Evolutionary conservation across 2,797 vertebrate species (phyloP).

Genomic region (Psittacula derbiana): DNA sequence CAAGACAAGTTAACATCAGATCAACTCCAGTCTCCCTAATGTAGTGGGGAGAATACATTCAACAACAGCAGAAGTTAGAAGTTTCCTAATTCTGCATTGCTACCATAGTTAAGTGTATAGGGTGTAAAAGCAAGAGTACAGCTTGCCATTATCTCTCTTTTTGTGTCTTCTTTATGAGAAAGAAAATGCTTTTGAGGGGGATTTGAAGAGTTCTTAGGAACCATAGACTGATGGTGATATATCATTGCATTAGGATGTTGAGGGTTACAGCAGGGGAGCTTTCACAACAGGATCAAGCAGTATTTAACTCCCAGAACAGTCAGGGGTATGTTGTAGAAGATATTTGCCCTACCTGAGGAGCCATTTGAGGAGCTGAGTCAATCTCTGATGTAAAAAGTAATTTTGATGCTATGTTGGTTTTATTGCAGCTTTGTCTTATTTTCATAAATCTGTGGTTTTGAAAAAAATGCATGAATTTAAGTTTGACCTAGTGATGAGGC

Average conservation of each 20-base stretch:
- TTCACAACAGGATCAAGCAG: background rate
- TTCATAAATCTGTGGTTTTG: background rate
- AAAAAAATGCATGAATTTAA: background rate
- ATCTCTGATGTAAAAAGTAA: background rate
- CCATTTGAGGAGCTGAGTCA: background rate
- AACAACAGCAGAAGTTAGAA: background rate
- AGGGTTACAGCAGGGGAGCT: background rate
- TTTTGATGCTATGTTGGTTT: background rate
- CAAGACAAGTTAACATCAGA: background rate
- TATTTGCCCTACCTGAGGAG: background rate
- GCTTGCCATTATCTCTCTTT: background rate
- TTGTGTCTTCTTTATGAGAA: background rate
- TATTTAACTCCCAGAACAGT: background rate
- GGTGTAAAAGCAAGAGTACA: background rate
- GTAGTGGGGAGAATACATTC: background rate
- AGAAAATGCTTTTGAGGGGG: background rate
- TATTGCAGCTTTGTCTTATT: background rate
- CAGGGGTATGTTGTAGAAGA: background rate
- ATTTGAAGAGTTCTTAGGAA: background rate
- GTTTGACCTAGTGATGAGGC: background rate
- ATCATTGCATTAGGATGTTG: background rate
- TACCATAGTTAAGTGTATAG: fast-evolving
- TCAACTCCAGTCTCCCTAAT: background rate
- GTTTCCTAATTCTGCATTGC: background rate
- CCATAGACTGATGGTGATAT: background rate